Conservation (phyloP, 2,113 vertebrate species). For the Brachyhypopomus occidentalis region DNA sequence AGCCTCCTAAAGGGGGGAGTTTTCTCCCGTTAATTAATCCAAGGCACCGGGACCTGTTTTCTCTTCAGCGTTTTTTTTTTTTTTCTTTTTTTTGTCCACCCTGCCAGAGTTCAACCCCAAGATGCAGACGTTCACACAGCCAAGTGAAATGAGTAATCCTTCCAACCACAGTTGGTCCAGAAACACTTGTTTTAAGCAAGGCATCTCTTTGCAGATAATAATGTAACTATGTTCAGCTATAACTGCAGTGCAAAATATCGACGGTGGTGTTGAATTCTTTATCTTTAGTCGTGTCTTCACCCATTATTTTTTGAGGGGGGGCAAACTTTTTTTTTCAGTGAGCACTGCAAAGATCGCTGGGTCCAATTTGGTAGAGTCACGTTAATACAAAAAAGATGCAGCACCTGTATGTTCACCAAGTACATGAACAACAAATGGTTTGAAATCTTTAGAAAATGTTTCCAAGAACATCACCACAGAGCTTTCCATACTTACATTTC, state of each 20-base stretch:
- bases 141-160: constrained; percentile 10
- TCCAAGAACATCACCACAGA: background rate
- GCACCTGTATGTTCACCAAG: background rate
- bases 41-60: constrained; percentile 65
- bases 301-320: background rate
- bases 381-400: background rate
- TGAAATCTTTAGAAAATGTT: background rate
- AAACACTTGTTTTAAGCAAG: background rate
- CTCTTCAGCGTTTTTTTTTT: constrained; percentile 8
- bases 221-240: background rate
- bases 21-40: constrained; percentile 76
- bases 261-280: constrained; percentile 4
- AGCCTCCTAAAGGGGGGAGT: constrained; percentile 76
- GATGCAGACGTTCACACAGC: constrained; percentile 40
- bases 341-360: background rate
- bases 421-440: background rate
- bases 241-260: background rate
- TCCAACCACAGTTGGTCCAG: constrained; percentile 9
- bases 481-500: constrained; percentile 25
- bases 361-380: background rate
- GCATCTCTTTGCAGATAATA: background rate
- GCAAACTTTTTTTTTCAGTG: background rate
- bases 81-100: constrained; percentile 18
- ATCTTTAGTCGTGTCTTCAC: background rate
- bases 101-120: constrained; percentile 35